A percentile compares a stretch with the other conserved stretches of the same genome.
Conservation (phyloP, 2,797 vertebrate species). For the Coregonus ussuriensis region DNA sequence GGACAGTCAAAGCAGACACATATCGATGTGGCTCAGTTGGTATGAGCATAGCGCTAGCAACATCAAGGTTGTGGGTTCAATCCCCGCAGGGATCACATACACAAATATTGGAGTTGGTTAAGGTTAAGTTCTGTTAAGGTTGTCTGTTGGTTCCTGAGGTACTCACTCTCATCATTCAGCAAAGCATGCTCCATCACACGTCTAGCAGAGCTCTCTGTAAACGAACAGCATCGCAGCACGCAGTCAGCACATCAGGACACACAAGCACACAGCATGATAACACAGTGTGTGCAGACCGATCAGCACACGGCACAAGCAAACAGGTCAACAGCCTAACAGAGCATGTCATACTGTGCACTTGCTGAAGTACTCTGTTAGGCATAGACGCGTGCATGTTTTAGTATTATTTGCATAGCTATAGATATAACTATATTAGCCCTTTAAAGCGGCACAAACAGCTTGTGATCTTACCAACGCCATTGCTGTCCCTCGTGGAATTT, state of each 20-base stretch:
- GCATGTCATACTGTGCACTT: conserved; percentile 7
- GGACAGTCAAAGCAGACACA: conserved; percentile 1
- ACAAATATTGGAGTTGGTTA: neutral
- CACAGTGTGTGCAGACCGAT: neutral
- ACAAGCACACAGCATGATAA: conserved; percentile 43
- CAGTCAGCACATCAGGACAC: conserved; percentile 50
- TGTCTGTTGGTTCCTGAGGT: conserved; percentile 34
- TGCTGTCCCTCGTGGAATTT: conserved; percentile 47
- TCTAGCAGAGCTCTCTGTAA: conserved; percentile 83
- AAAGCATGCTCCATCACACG: conserved; percentile 95
- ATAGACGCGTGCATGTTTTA: conserved; percentile 50
- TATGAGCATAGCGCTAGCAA: neutral
- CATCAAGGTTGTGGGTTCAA: neutral
- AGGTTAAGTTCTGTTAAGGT: neutral
- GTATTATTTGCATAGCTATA: neutral
- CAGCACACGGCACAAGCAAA: conserved; percentile 35
- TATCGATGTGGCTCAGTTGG: neutral
- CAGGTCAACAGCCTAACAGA: conserved; percentile 36
- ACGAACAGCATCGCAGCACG: conserved; percentile 56
- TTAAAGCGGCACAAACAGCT: neutral
- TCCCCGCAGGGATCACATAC: no score
- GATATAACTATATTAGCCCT: neutral
- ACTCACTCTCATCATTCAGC: conserved; percentile 98
- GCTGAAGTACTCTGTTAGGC: conserved; percentile 1
- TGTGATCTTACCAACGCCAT: conserved; percentile 68